These are phyloP conservation scores for Chironomus tepperi DNA, from an alignment of 1,140 invertebrate species.

Conservation along the genomic window DNA sequence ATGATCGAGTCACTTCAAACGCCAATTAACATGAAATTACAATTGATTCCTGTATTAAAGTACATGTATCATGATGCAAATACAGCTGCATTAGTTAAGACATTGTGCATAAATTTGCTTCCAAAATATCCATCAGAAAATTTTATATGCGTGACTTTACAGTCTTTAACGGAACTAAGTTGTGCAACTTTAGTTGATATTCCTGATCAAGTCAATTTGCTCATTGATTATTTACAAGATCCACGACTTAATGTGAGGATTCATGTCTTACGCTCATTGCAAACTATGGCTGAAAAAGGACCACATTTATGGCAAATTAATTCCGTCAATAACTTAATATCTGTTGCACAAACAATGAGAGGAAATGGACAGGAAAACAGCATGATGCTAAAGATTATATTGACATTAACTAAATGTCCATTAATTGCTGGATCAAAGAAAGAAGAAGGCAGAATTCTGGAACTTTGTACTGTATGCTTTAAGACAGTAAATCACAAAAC, in stretches of 20 bases:
- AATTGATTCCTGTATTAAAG: conserved; percentile 81
- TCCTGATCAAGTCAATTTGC: conserved; percentile 66
- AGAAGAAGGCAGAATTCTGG: conserved; percentile 43
- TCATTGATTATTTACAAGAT: conserved; percentile 46
- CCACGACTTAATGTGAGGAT: conserved; percentile 61
- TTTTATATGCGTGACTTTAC: conserved; percentile 78
- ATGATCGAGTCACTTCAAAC: conserved; percentile 91
- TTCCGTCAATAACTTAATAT: conserved; percentile 54
- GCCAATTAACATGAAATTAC: conserved; percentile 82
- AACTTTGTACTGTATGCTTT: conserved; percentile 47
- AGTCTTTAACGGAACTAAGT: conserved; percentile 80
- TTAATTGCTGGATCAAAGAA: conserved; percentile 43
- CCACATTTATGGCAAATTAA: conserved; percentile 73
- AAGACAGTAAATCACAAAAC: conserved; percentile 53
- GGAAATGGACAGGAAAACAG: conserved; percentile 35
- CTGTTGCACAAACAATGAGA: conserved; percentile 32
- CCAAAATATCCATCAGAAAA: conserved; percentile 79
- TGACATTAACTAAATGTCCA: conserved; percentile 47
- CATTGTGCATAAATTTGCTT: conserved; percentile 71
- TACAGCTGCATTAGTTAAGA: conserved; percentile 72
- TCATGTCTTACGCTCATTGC: conserved; percentile 63
- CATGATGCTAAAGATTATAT: conserved; percentile 40
- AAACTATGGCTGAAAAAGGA: conserved; percentile 60
- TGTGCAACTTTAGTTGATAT: conserved; percentile 83
- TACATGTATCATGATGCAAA: conserved; percentile 90